Evolutionary conservation across 2,113 vertebrate species (phyloP).

Genomic region (Condylura cristata): DNA sequence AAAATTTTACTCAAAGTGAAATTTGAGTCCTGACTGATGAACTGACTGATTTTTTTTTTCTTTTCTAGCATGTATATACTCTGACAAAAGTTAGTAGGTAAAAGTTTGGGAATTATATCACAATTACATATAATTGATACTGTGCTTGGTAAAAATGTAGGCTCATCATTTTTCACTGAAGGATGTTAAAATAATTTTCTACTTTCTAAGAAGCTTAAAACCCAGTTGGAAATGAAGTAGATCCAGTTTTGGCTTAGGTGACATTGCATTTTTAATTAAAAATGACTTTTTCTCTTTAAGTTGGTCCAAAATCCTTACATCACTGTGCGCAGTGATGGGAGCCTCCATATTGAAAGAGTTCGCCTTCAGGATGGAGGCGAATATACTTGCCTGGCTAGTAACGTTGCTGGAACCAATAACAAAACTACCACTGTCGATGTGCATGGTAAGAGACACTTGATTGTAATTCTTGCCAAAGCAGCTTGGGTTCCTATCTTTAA

Average conservation of each 20-base stretch:
- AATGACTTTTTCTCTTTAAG: slow-evolving; percentile 78
- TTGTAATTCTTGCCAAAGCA: not conserved
- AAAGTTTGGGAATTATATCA: not conserved
- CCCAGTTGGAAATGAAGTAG: not conserved
- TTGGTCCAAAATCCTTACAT: slow-evolving; percentile 92
- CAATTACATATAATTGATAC: not conserved
- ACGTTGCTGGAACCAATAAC: slow-evolving; percentile 90
- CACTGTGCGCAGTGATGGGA: slow-evolving; percentile 92
- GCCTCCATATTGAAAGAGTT: slow-evolving; percentile 94
- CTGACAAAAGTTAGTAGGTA: not conserved
- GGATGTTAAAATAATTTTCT: not conserved
- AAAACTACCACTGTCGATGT: slow-evolving; percentile 90
- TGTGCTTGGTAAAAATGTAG: not conserved
- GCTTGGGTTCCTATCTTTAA: not conserved
- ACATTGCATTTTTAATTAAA: slow-evolving; percentile 34
- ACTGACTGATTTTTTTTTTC: not conserved
- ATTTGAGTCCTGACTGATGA: not conserved
- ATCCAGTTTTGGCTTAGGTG: not conserved
- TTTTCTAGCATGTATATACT: not conserved
- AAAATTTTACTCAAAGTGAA: too few relatives aligned
- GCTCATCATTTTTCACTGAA: not conserved
- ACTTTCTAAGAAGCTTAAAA: slow-evolving; percentile 11
- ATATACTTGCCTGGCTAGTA: slow-evolving; percentile 95
- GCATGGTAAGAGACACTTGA: slow-evolving; percentile 85
- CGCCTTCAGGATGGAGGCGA: slow-evolving; percentile 91